Conservation (phyloP, 2,113 vertebrate species). For the Tautogolabrus adspersus region DNA sequence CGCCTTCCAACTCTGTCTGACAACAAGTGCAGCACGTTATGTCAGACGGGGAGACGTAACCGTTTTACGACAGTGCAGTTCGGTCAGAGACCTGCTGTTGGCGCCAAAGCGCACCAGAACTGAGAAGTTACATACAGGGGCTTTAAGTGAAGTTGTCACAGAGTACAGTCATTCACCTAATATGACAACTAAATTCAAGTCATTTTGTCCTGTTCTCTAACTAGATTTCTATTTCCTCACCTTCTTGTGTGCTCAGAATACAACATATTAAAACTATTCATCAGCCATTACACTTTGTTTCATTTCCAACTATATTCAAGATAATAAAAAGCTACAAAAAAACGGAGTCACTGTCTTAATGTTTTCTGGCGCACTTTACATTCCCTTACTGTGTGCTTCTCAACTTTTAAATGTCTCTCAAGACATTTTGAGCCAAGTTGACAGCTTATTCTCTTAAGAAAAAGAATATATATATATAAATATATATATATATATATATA, state of each 20-base stretch:
- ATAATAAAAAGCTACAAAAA: not conserved
- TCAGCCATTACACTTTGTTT: not conserved
- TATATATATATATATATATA: constrained; percentile 7
- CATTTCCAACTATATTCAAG: constrained; percentile 12
- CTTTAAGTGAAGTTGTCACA: too few relatives aligned
- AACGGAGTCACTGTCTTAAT: constrained; percentile 13
- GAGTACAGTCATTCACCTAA: not conserved
- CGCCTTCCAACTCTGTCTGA: too few relatives aligned
- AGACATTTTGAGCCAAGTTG: constrained; percentile 38
- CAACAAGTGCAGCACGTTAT: too few relatives aligned
- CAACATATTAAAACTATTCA: not conserved
- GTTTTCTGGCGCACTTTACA: not conserved
- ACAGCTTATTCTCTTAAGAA: constrained; percentile 47
- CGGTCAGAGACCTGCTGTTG: too few relatives aligned
- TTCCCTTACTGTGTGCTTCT: constrained; percentile 29
- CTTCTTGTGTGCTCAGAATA: not conserved
- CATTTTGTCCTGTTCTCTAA: not conserved
- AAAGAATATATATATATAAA: not conserved
- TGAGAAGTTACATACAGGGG: too few relatives aligned
- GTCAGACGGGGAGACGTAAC: too few relatives aligned
- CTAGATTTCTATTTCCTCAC: not conserved
- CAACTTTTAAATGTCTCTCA: constrained; percentile 27
- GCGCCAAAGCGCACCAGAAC: too few relatives aligned
- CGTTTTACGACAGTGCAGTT: too few relatives aligned
- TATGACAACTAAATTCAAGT: too few relatives aligned